phyloP scores from a whole-genome alignment of 2,113 vertebrate genomes.

The Colistium nudipinnis region DNA sequence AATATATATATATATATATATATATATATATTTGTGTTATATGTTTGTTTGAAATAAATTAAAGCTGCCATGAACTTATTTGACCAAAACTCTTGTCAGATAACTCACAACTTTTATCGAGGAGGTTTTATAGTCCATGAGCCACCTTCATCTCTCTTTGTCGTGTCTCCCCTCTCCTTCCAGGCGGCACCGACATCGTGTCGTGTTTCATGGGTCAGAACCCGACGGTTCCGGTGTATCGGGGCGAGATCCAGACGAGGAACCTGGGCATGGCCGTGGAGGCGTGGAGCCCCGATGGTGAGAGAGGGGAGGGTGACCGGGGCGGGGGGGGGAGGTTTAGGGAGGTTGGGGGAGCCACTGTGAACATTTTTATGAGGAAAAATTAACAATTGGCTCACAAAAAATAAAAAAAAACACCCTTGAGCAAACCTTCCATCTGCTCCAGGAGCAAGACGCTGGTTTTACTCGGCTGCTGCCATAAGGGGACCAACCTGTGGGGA shows the following conservation, averaged over 20 bases:
- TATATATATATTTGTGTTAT: too few relatives aligned
- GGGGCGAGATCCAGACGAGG: conserved; percentile 94
- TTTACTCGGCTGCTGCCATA: conserved; percentile 1
- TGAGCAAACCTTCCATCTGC: conserved; percentile 20
- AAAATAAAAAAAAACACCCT: not conserved
- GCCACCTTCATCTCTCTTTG: not conserved
- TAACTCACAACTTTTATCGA: too few relatives aligned
- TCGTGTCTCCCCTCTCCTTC: not conserved
- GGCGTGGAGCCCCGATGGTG: conserved; percentile 91
- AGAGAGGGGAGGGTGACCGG: conserved; percentile 2
- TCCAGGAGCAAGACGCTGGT: not conserved
- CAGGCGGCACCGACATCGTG: conserved; percentile 97
- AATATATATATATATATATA: too few relatives aligned
- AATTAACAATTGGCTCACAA: conserved; percentile 5
- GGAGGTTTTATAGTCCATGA: too few relatives aligned
- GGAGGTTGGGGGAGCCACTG: not conserved
- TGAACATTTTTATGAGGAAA: conserved; percentile 2
- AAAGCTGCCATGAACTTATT: too few relatives aligned
- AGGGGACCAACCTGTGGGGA: not conserved
- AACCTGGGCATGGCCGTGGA: conserved; percentile 96
- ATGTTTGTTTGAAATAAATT: too few relatives aligned
- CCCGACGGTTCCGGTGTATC: conserved; percentile 88
- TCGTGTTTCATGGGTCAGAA: conserved; percentile 98
- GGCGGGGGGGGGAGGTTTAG: not conserved
- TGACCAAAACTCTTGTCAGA: too few relatives aligned